These are phyloP conservation scores for Pecten maximus DNA, from an alignment of 2,888 invertebrate species.

Conservation along the genomic window DNA sequence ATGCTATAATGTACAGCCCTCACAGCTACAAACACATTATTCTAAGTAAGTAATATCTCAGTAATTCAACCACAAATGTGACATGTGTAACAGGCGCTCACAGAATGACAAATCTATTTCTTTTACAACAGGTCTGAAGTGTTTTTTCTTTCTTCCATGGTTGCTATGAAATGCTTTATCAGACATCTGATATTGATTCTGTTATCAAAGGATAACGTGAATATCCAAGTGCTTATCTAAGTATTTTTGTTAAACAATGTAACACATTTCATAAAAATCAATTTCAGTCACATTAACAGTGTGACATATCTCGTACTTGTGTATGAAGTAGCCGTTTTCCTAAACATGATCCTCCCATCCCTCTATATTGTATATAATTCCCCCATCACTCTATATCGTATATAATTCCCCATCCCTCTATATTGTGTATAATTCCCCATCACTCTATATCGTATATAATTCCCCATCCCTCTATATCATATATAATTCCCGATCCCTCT, in stretches of 20 bases:
- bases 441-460: too few species aligned
- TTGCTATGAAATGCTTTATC: slow-evolving; percentile 24
- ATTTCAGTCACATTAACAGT: not conserved
- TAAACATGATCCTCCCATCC: not conserved
- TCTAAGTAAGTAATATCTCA: not conserved
- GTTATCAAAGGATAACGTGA: slow-evolving; percentile 16
- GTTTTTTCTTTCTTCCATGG: not conserved
- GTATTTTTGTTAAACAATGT: slow-evolving; percentile 23
- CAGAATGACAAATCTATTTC: not conserved
- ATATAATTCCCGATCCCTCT: too few species aligned
- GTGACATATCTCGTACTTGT: not conserved
- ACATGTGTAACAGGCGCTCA: slow-evolving; percentile 13
- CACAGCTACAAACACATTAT: not conserved
- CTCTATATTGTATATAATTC: not conserved
- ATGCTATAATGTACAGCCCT: not conserved
- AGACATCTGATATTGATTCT: slow-evolving; percentile 9
- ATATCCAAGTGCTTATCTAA: slow-evolving; percentile 18
- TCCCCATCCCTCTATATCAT: too few species aligned
- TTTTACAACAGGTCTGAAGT: slow-evolving; percentile 24
- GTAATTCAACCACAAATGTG: slow-evolving; percentile 18
- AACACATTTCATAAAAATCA: slow-evolving; percentile 28
- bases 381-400: not conserved
- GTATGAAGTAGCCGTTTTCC: not conserved
- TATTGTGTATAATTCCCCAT: too few species aligned
- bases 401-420: too few species aligned